Evolutionary conservation across 2,888 invertebrate species (phyloP), one percentile per base, ranked within the genome.

Genomic region (Diarsia mendica): DNA sequence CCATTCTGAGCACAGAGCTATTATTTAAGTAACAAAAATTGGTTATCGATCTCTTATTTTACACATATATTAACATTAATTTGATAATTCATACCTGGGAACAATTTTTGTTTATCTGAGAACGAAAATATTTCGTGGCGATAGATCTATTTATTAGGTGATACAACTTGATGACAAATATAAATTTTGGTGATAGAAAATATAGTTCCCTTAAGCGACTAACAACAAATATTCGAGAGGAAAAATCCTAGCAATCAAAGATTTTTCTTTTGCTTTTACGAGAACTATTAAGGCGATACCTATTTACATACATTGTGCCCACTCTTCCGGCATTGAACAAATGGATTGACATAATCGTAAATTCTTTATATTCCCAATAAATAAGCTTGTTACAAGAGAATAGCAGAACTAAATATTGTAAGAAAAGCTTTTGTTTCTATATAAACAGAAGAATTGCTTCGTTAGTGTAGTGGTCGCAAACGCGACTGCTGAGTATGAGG

Each of bases 281-380:
- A 49, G 46, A 63, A 73, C 66, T 60, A 39, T 51, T 63, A 53
- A 58, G 8, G n/a, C 65, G 44, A 73, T 23, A 61, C 80, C 63
- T 63, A 63, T 70, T 79, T 67, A 61, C 60, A 83, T 74, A 67
- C 23, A 73, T 71, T 64, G 39, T 76, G 46, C 15, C 23, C 20
- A 60, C n/a, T 51, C 33, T 61, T 81, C 67, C 71, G 65, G 28
- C 67, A 39, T 60, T 44, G 44, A 75, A 77, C 58, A 74, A 80
- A 80, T 77, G 67, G 44, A 61, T 69, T 53, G 39, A 74, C 33
- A 58, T 77, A 51, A 81, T 65, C 78, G 66, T 85, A 77, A 73
- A 83, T 65, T 55, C 4, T 39, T 51, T 33, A 71, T 72, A 58
- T 58, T 33, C 10, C 9, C n/a, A 51, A 71, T 75, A 81, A 71